Evolutionary conservation across 2,888 invertebrate species (phyloP).

Genomic region (Nephrotoma appendiculata): DNA sequence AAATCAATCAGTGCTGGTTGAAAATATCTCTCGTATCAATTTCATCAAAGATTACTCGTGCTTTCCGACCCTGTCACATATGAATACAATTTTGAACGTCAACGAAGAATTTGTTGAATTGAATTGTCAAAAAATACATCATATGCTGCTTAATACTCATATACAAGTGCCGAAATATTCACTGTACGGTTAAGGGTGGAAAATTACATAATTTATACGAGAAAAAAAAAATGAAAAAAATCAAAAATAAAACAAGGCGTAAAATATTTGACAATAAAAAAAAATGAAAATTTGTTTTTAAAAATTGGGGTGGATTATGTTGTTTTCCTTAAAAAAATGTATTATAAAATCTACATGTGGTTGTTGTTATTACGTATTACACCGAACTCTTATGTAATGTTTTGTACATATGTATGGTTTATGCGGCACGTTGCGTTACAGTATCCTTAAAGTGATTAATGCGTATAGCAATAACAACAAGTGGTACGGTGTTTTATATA

Average conservation of each 20-base stretch:
- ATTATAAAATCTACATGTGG: neutral
- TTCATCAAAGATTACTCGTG: neutral
- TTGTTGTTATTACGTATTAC: neutral
- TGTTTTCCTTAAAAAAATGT: neutral
- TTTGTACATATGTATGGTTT: neutral
- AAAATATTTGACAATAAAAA: neutral
- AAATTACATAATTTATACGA: neutral
- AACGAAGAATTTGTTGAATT: neutral
- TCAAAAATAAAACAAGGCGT: neutral
- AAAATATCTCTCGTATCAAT: neutral
- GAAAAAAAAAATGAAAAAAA: neutral
- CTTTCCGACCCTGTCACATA: neutral
- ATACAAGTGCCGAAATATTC: neutral
- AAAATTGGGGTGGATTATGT: neutral
- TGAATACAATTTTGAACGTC: neutral
- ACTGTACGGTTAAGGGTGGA: neutral
- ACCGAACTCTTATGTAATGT: neutral
- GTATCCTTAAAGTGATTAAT: neutral
- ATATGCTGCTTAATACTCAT: neutral
- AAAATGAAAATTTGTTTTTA: neutral
- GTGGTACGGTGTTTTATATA: neutral
- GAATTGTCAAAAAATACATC: neutral
- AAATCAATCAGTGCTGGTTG: neutral
- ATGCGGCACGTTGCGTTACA: neutral
- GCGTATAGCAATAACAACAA: neutral